Evolutionary conservation across 1,140 invertebrate species (phyloP).

Genomic region (Vollenhovia emeryi): DNA sequence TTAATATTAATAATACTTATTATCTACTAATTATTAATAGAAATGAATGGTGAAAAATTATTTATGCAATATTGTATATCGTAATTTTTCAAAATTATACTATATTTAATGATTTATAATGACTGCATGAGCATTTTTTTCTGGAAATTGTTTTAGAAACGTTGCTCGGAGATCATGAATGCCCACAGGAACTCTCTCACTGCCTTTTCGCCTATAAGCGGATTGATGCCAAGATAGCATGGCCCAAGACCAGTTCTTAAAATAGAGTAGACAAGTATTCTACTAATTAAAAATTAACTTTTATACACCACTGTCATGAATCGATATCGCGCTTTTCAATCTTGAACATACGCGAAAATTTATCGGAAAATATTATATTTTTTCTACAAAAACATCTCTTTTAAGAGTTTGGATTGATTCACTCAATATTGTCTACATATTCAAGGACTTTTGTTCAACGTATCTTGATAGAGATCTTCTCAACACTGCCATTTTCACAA

Average conservation of each 20-base stretch:
- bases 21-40: not conserved
- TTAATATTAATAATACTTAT: not conserved
- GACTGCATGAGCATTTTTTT: not conserved
- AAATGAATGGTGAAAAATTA: not conserved
- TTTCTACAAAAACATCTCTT: not conserved
- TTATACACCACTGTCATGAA: conserved; percentile 34
- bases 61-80: not conserved
- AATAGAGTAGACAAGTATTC: conserved; percentile 39
- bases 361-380: not conserved
- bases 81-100: not conserved
- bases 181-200: conserved; percentile 95
- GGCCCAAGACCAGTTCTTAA: conserved; percentile 90
- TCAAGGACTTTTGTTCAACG: not conserved
- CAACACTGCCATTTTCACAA: not conserved
- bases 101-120: not conserved
- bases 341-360: not conserved
- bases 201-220: conserved; percentile 97
- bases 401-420: not conserved
- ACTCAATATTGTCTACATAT: not conserved
- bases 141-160: conserved; percentile 90
- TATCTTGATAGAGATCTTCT: not conserved
- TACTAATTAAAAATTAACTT: not conserved
- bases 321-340: conserved; percentile 10
- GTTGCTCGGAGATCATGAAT: conserved; percentile 93
- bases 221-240: conserved; percentile 98